Conservation (phyloP, 2,888 invertebrate species). For the Erebia aethiops region DNA sequence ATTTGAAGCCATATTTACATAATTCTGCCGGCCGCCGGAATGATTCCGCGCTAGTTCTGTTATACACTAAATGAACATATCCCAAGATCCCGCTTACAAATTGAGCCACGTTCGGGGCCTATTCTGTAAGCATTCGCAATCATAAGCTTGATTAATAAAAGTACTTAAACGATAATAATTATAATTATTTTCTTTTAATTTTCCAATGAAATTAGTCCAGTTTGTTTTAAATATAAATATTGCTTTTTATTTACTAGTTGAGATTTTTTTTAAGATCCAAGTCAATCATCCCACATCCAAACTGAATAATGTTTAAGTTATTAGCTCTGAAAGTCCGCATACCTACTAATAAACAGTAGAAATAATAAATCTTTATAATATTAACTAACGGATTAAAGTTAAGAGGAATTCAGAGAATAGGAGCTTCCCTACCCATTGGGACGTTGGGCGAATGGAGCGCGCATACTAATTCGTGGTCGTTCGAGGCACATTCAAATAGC, state of each 20-base stretch:
- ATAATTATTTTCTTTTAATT: too few relatives aligned
- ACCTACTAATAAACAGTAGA: background rate
- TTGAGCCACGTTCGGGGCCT: constrained; percentile 66
- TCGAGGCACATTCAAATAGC: constrained; percentile 76
- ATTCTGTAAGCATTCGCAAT: constrained; percentile 55
- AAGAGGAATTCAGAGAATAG: constrained; percentile 60
- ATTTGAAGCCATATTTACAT: constrained; percentile 76
- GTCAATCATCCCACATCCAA: background rate
- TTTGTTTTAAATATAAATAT: too few relatives aligned
- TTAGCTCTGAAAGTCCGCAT: background rate
- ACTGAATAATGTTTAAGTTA: background rate
- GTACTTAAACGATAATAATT: too few relatives aligned
- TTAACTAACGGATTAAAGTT: constrained; percentile 21
- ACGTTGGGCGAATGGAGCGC: constrained; percentile 70
- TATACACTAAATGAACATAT: constrained; percentile 80
- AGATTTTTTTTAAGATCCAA: too few relatives aligned
- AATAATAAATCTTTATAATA: constrained; percentile 26
- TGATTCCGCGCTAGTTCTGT: constrained; percentile 72
- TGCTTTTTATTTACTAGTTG: too few relatives aligned
- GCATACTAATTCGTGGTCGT: constrained; percentile 81
- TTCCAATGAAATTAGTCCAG: too few relatives aligned
- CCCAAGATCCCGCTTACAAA: constrained; percentile 82
- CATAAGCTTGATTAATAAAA: constrained; percentile 23
- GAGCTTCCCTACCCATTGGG: constrained; percentile 63
- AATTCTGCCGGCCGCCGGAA: constrained; percentile 67